Base-by-base conservation (phyloP, 2,797 vertebrate genomes). In the Tokudaia tokunoshimensis region DNA sequence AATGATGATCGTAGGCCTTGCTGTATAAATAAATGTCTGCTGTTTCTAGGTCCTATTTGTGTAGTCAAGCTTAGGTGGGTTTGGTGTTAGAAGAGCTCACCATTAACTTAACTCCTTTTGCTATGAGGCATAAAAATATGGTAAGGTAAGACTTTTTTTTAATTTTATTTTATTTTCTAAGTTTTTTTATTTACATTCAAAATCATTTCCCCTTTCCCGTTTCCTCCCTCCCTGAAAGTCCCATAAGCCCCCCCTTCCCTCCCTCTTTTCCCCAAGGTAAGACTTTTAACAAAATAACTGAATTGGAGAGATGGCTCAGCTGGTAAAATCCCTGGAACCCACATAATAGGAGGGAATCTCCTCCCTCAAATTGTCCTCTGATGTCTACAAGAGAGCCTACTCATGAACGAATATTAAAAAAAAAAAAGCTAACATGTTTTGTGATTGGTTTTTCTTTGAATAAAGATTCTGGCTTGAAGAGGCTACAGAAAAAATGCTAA, bases 401-500 rank as follows among this genome's bases (percentile, higher is more conserved):
- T 47, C 17, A 44, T 57, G 63, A 83, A 63, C 37, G 44, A 31
- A 83, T 61, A 4, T 29, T 13, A 37, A 55, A 52, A 37, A 52
- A 37, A 52, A 37, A 41, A 83, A 26, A 31, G 15, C 29, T 63
- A 67, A 34, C 83, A n/a, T 67, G 44, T 24, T 67, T 50, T 29
- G 59, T 31, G 52, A 0, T 65, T 57, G 80, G 74, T 63, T 86
- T 87, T 70, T 50, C 41, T 65, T 78, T 78, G 47, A 72, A 59
- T 59, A 55, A 84, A 88, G 59, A 50, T 80, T 85, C 15, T 93
- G 79, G 52, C 47, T 95, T 95, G 44, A 92, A 93, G 80, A 94
- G 72, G 78, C 44, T 88, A 34, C 14, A 94, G 87, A 82, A 93
- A 67, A 70, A 65, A 15, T 63, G 37, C 26, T 94, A 15, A 89